Evolutionary conservation across 2,888 invertebrate genomes (phyloP), one percentile per base, ranked within the genome.

Genomic region (Parnassius glacialis): DNA sequence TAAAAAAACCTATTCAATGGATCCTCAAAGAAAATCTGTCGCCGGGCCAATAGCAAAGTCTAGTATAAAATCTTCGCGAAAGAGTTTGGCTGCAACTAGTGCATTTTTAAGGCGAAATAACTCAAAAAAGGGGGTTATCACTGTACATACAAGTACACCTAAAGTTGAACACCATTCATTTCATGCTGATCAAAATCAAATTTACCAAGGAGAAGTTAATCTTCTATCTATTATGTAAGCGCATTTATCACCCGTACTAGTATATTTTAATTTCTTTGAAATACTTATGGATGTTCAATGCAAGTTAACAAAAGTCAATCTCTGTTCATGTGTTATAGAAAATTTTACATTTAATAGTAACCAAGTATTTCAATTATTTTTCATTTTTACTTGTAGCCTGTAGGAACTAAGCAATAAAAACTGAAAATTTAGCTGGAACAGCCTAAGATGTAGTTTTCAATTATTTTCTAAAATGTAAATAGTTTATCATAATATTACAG

Each of bases 171-270:
- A 73, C 52, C 78, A 78, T 25, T 74, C 80, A 16, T 75, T 72
- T 64, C 76, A 79, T 52, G 74, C 73, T 61, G 85, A 85, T 72
- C 81, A 87, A 68, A 80, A 76, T 66, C 90, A 89, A 77, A 71
- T 87, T 45, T 87, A 81, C 70, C 80, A 83, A 64, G 90, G 89
- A 61, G 83, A 84, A 63, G 81, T 91, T 16, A 90, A 91, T 69
- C 71, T 90, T 20, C 77, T 90, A 53, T 87, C 87, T 45, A 79
- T 88, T 56, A 83, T 90, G 90, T 90, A 76, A 73, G 85, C 76
- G 34, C 25, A 52, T 44, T 57, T 43, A 51, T 58, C 44, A 43
- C 16, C 16, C 16, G 7, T 47, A n/a, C 1, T 45, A 20, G 41
- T 52, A 51, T 3, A 10, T 11, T 20, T 11, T 59, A 52, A 20